Base-by-base conservation (phyloP, 1,140 invertebrate genomes). In the Aphis gossypii region DNA sequence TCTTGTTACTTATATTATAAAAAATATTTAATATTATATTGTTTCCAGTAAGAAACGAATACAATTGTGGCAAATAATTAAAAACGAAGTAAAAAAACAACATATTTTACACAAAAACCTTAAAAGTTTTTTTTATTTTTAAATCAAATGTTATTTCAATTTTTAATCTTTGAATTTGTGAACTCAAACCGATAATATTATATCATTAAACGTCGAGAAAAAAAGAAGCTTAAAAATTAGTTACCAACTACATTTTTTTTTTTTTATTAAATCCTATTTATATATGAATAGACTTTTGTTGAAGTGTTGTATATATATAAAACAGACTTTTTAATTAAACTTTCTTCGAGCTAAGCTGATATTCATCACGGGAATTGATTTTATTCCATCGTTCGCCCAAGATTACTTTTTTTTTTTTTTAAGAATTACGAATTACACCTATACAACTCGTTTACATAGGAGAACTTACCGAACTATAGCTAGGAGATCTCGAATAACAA, bases 191-290 rank as follows among this genome's bases (percentile, higher is more conserved):
- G 1, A 68, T n/a, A 68, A 68, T n/a, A 68, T 68, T 68, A 68
- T 68, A 68, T 68, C 3, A 68, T 68, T n/a, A 68, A 68, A 68
- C 30, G 30, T 18, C 11, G 60, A 60, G 25, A n/a, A n/a, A 68
- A n/a, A 68, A 68, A 68, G 60, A n/a, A 68, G 60, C 60, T 68
- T 68, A 68, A 68, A 68, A 68, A 68, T 68, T 68, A 68, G 60
- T n/a, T 18, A 30, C 38, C 38, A 68, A 51, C 56, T 68, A 51
- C 30, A n/a, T n/a, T 68, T 68, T 68, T 60, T 68, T 68, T 60
- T 5, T 68, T 0, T 68, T 68, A n/a, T 68, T 68, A 68, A 68
- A n/a, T 68, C 30, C 60, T 68, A 68, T 68, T 68, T 68, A 68
- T 68, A 18, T 68, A 68, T 68, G 60, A 68, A 68, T 68, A 68